Evolutionary conservation across 2,113 vertebrate species (phyloP).

Genomic region (Clarias macrocephalus): DNA sequence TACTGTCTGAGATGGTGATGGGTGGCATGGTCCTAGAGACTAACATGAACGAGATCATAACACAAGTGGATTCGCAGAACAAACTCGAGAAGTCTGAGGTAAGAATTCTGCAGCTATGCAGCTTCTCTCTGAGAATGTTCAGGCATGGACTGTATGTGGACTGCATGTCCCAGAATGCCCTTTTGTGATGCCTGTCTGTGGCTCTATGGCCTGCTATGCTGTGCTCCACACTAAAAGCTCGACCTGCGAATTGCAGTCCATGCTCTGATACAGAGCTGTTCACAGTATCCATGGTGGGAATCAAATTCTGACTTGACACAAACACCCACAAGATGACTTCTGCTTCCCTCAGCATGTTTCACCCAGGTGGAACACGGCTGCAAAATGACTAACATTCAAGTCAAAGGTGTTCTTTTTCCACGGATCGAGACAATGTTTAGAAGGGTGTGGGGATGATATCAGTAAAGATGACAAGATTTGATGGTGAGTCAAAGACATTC

Average conservation of each 20-base stretch:
- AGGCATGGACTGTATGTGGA: slow-evolving; percentile 68
- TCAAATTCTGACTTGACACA: slow-evolving; percentile 5
- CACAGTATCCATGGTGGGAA: slow-evolving; percentile 8
- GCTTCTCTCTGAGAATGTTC: slow-evolving; percentile 51
- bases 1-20: slow-evolving; percentile 99
- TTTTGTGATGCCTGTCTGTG: slow-evolving; percentile 67
- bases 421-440: slow-evolving; percentile 1
- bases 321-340: slow-evolving; percentile 14
- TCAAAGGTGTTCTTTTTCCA: not conserved
- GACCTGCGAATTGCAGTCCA: slow-evolving; percentile 13
- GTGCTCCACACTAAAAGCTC: slow-evolving; percentile 41
- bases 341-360: slow-evolving; percentile 9
- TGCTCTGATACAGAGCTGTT: slow-evolving; percentile 11
- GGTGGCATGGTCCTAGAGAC: slow-evolving; percentile 99
- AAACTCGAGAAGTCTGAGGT: slow-evolving; percentile 99
- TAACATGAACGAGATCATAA: slow-evolving; percentile 99
- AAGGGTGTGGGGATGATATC: not conserved
- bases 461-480: slow-evolving; percentile 28
- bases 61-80: slow-evolving; percentile 95
- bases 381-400: not conserved
- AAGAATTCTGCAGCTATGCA: slow-evolving; percentile 60
- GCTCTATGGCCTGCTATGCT: slow-evolving; percentile 42
- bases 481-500: slow-evolving; percentile 12
- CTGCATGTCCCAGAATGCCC: slow-evolving; percentile 65
- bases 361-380: not conserved